A percentile compares a stretch with the other conserved stretches of the same genome.
phyloP scores from a whole-genome alignment of 2,113 vertebrate genomes.

The Ancistrus triradiatus region DNA sequence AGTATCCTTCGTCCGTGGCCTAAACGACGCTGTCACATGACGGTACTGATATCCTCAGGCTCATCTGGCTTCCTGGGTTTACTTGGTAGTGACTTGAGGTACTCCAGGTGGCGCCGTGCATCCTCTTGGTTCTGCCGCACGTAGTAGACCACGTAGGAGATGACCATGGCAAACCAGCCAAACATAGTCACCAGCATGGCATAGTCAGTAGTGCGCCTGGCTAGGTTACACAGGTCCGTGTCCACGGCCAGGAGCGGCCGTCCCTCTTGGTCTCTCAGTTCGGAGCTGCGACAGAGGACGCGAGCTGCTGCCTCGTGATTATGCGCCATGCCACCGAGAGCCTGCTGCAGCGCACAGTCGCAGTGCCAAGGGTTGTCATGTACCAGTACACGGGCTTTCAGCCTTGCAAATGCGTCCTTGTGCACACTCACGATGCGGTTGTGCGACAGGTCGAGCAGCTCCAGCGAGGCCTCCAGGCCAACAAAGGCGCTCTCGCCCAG shows the following conservation, averaged over 20 bases:
- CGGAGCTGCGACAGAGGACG: constrained; percentile 90
- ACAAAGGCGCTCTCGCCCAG: constrained; percentile 91
- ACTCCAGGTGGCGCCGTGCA: constrained; percentile 94
- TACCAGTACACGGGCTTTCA: constrained; percentile 88
- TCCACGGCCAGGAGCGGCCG: constrained; percentile 88
- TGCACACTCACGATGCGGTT: constrained; percentile 94
- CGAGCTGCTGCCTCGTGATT: constrained; percentile 88
- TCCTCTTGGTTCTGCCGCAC: constrained; percentile 98
- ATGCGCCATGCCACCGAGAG: constrained; percentile 88
- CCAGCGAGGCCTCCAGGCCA: constrained; percentile 87
- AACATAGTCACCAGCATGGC: constrained; percentile 99
- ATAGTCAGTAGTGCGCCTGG: constrained; percentile 95
- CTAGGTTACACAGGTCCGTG: constrained; percentile 91
- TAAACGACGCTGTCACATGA: constrained; percentile 74
- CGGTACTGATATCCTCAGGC: constrained; percentile 93
- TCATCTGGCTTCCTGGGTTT: constrained; percentile 97
- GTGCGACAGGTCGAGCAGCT: constrained; percentile 93
- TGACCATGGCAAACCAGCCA: constrained; percentile 99
- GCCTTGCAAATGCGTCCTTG: constrained; percentile 88
- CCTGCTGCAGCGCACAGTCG: constrained; percentile 95
- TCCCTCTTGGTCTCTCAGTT: constrained; percentile 83
- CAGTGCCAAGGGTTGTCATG: constrained; percentile 98
- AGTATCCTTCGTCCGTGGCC: constrained; percentile 3
- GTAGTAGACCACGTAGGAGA: constrained; percentile 96
- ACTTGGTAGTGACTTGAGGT: constrained; percentile 98